Evolutionary conservation across 2,888 invertebrate species (phyloP).

Genomic region (Coenonympha glycerion): DNA sequence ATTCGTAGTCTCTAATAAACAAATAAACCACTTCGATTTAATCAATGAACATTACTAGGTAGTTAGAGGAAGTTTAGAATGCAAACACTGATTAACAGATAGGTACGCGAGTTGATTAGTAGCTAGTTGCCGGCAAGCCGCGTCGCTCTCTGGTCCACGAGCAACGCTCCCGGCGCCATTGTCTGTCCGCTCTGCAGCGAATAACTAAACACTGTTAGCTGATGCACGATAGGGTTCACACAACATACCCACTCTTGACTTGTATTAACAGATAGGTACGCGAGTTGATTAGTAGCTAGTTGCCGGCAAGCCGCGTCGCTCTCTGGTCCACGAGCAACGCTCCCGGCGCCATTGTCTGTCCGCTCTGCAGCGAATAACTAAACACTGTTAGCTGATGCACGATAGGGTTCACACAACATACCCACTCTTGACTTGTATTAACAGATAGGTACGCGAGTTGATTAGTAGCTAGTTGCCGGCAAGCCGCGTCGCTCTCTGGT

Average conservation of each 20-base stretch:
- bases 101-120: constrained; percentile 34
- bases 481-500: constrained; percentile 51
- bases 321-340: constrained; percentile 51
- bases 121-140: constrained; percentile 40
- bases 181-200: constrained; percentile 48
- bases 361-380: constrained; percentile 53
- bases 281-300: constrained; percentile 33
- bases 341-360: constrained; percentile 49
- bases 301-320: constrained; percentile 40
- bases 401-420: not conserved
- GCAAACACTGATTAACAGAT: constrained; percentile 23
- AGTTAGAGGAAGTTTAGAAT: constrained; percentile 22
- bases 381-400: constrained; percentile 57
- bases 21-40: constrained; percentile 12
- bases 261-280: not conserved
- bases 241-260: not conserved
- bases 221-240: constrained; percentile 43
- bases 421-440: not conserved
- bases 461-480: constrained; percentile 34
- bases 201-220: constrained; percentile 69
- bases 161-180: constrained; percentile 52
- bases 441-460: constrained; percentile 20
- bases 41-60: constrained; percentile 23
- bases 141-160: constrained; percentile 48
- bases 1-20: no score